Percentiles rank a stretch among this genome's conserved stretches.
Conservation (phyloP, 2,797 vertebrate species). For the Lophius americanus region DNA sequence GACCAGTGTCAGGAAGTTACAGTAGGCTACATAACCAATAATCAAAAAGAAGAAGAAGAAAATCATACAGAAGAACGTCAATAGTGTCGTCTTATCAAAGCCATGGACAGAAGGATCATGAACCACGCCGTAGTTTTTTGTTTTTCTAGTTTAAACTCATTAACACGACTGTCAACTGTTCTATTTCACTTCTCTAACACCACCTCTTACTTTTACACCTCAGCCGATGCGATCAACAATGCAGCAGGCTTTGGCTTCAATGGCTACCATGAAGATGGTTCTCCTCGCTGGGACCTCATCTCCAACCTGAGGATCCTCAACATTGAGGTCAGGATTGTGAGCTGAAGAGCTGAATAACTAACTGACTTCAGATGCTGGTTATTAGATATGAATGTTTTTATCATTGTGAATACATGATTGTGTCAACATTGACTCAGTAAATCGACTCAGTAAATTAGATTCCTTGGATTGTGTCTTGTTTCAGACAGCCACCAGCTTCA, state of each 20-base stretch:
- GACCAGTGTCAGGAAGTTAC: no score
- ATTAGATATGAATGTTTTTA: not conserved
- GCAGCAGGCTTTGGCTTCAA: slow-evolving; percentile 95
- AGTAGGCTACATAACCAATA: no score
- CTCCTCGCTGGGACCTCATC: slow-evolving; percentile 89
- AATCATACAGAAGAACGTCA: no score
- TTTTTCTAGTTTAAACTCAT: no score
- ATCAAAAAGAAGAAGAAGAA: no score
- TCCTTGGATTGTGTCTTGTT: slow-evolving; percentile 29
- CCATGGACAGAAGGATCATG: no score
- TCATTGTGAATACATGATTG: no score
- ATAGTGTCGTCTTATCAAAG: no score
- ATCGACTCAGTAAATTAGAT: not conserved
- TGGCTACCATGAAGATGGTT: slow-evolving; percentile 87
- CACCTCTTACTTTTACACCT: not conserved
- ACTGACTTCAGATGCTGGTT: not conserved
- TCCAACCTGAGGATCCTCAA: slow-evolving; percentile 92
- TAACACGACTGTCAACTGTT: not conserved
- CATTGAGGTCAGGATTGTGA: slow-evolving; percentile 83
- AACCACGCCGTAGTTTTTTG: no score
- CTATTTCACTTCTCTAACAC: not conserved
- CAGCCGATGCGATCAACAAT: slow-evolving; percentile 96
- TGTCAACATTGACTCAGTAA: not conserved
- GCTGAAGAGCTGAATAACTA: not conserved
- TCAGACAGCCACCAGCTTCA: slow-evolving; percentile 95